Percentiles rank a stretch among this genome's conserved stretches.
These are phyloP conservation scores for Alloscopus bannaensis DNA, from an alignment of 2,888 invertebrate species.

Conservation along the genomic window DNA sequence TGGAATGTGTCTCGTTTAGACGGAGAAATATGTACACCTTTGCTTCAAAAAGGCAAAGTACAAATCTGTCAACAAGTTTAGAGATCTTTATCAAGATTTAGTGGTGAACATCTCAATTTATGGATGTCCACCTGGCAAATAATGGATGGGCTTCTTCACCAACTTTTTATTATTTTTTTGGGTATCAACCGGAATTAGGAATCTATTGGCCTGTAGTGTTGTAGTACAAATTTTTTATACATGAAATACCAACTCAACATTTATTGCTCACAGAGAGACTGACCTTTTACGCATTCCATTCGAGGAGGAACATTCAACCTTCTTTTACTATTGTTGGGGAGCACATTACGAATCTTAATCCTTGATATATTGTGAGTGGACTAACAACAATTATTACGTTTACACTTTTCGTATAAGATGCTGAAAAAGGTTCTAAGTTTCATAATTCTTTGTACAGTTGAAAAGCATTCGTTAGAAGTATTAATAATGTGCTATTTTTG, in stretches of 20 bases:
- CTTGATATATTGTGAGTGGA: too few species aligned
- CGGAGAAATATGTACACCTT: constrained; percentile 13
- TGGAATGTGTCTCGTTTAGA: constrained; percentile 25
- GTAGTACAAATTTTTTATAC: not conserved
- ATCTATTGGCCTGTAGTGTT: not conserved
- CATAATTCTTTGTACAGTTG: not conserved
- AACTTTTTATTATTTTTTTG: constrained; percentile 11
- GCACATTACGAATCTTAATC: too few species aligned
- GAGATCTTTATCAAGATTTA: constrained; percentile 68
- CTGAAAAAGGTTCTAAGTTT: not conserved
- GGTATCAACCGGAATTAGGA: not conserved
- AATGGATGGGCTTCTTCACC: not conserved
- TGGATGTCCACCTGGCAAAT: constrained; percentile 41
- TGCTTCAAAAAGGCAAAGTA: constrained; percentile 51
- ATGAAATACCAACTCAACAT: not conserved
- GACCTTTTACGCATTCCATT: constrained; percentile 23
- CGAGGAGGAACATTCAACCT: constrained; percentile 10
- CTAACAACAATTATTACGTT: too few species aligned
- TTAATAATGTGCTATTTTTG: not conserved
- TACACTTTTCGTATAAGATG: not conserved
- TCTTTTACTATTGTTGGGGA: too few species aligned
- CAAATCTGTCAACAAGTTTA: constrained; percentile 70
- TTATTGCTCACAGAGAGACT: constrained; percentile 7
- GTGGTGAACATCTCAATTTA: constrained; percentile 50
- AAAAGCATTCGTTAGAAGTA: not conserved